Percentiles rank a stretch among this genome's conserved stretches.
Conservation (phyloP, 1,140 invertebrate genomes). For the Tetranychus cinnabarinus region DNA sequence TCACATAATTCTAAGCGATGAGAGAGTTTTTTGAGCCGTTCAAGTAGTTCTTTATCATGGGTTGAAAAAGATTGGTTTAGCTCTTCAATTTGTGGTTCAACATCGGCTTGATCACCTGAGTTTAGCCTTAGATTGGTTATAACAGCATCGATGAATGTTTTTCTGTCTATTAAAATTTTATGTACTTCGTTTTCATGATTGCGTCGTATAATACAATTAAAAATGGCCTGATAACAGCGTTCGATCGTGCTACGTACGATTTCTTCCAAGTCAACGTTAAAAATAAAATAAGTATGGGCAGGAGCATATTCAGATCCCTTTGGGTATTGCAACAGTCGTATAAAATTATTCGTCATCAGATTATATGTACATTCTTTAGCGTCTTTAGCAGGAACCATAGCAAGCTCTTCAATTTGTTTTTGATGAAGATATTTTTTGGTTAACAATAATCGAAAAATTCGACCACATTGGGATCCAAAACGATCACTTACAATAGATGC, state of each 20-base stretch:
- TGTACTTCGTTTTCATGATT: slow-evolving; percentile 35
- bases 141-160: slow-evolving; percentile 52
- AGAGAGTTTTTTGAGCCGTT: slow-evolving; percentile 35
- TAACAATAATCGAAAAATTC: slow-evolving; percentile 59
- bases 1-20: slow-evolving; percentile 39
- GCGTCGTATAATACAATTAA: slow-evolving; percentile 37
- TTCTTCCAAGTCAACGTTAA: slow-evolving; percentile 32
- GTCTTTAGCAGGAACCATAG: slow-evolving; percentile 69
- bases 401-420: slow-evolving; percentile 59
- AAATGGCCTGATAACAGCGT: slow-evolving; percentile 46
- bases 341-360: slow-evolving; percentile 53
- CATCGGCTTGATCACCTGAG: slow-evolving; percentile 43
- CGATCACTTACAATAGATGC: slow-evolving; percentile 52
- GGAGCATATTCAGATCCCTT: slow-evolving; percentile 27
- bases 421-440: slow-evolving; percentile 55
- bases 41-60: slow-evolving; percentile 39
- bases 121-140: slow-evolving; percentile 43
- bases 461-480: slow-evolving; percentile 55
- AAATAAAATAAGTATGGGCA: slow-evolving; percentile 32
- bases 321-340: slow-evolving; percentile 41
- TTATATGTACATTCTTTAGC: slow-evolving; percentile 56
- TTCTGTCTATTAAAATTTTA: slow-evolving; percentile 53
- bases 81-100: slow-evolving; percentile 36
- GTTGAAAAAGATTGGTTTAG: slow-evolving; percentile 43
- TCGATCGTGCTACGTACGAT: slow-evolving; percentile 45